Evolutionary conservation across 2,888 invertebrate genomes (phyloP), one percentile per base, ranked within the genome.

Genomic region (Amorpha juglandis): DNA sequence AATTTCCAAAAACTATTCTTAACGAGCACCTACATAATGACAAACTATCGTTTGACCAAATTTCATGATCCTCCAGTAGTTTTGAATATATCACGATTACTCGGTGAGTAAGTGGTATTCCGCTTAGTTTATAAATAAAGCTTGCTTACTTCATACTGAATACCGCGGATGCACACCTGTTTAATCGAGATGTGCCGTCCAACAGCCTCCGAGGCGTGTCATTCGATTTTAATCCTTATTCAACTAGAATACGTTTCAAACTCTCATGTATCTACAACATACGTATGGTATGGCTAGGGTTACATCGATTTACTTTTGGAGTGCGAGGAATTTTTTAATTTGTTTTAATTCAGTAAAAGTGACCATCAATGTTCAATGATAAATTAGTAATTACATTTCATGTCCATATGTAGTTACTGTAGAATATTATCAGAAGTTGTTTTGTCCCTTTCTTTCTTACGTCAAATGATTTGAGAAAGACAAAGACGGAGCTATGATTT

Each of bases 141-240:
- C 19, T 45, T 33, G 47, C 53, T 27, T 21, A 16, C 38, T 33
- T 47, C 45, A 53, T 33, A 45, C 47, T 21, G 33, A 53, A 63
- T 45, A 21, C 27, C 42, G 9, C 21, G 14, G 27, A 38, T 27
- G 9, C 38, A 53, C 64, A 64, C 53, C 64, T 64, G 64, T 53
- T 50, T 38, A 9, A 12, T 11, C 38, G 52, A 52, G 53, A 64
- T 64, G 64, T 42, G 52, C 45, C 33, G 33, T 33, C n/a, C n/a
- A 42, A 0, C 53, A 64, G 64, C 64, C 33, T 64, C 45, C 33
- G 14, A n/a, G 45, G n/a, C 7, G 3, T 1, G 11, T 0, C 27
- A 11, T 47, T 16, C 47, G 16, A 64, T 64, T 55, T 55, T 64
- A 45, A 47, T 53, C 64, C 33, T 53, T 64, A 55, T 47, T 14